Conservation (phyloP, 2,888 invertebrate species). For the Cataglyphis livida region DNA sequence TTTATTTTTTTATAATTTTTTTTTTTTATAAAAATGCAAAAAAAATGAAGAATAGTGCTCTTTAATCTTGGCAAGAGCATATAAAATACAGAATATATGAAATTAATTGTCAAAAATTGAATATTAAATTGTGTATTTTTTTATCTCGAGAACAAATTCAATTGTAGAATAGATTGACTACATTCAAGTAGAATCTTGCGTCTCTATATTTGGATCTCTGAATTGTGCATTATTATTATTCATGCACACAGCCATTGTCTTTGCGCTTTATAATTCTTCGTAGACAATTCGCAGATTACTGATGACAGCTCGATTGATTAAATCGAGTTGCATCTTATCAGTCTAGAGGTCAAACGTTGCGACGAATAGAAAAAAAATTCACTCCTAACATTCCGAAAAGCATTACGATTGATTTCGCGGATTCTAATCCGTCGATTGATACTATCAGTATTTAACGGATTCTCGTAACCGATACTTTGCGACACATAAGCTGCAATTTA, state of each 20-base stretch:
- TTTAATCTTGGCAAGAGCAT: too few relatives aligned
- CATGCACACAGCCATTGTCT: conserved; percentile 19
- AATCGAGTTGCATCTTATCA: conserved; percentile 27
- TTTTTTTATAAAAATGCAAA: too few relatives aligned
- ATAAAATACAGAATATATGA: neutral
- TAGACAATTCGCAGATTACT: conserved; percentile 4
- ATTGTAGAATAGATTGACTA: neutral
- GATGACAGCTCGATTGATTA: conserved; percentile 6
- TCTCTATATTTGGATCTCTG: neutral
- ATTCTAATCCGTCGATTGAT: conserved; percentile 56
- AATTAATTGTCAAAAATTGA: neutral
- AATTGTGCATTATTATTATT: conserved; percentile 13
- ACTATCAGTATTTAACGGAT: conserved; percentile 61
- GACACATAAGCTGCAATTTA: conserved; percentile 74
- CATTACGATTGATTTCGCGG: conserved; percentile 58
- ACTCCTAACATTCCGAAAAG: conserved; percentile 36
- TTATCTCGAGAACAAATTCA: neutral
- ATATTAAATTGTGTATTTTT: neutral
- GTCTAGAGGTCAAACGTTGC: neutral
- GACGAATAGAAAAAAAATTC: neutral
- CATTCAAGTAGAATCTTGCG: neutral
- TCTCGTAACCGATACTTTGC: conserved; percentile 68
- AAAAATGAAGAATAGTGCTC: too few relatives aligned
- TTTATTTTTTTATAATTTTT: neutral
- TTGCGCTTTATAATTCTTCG: conserved; percentile 21